Base-by-base conservation (phyloP, 37 sponge, comb jelly and placozoan genomes). In the Axinella damicornis region DNA sequence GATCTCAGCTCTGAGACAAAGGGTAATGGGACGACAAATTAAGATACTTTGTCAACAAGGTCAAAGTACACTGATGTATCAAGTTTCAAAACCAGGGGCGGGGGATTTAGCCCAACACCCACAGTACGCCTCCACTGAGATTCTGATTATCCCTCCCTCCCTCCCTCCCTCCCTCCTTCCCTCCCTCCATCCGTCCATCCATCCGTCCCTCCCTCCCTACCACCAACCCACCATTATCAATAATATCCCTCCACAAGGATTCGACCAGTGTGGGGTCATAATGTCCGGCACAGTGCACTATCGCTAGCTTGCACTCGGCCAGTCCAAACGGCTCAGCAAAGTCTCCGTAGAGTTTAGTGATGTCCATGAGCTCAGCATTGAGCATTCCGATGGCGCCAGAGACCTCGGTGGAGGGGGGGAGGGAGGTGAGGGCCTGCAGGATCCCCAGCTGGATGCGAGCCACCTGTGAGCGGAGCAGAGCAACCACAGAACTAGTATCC, bases 271-370 rank as follows among this genome's bases (percentile, higher is more conserved):
- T 83, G 0, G 89, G 85, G 77, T 98, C 95, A 55, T 98, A 82
- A 71, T 98, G 97, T 0, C 95, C 95, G 41, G 97, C 97, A 88
- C 97, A 92, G 85, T 98, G 97, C 21, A 98, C 73, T 25, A 98
- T 98, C 18, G 97, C 82, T 59, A 98, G 71, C 69, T 96, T 92
- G 86, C 99, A 94, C 77, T 98, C 99, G 0, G 95, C 82, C 71
- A 98, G 85, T 17, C 83, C 89, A 81, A 96, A 96, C 53, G 87
- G 79, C 41, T 94, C 95, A n/a, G 97, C 99, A 86, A 84, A 98
- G 33, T 98, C 93, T 60, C 89, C 92, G 57, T 96, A 96, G 67
- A 96, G 82, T 56, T 83, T 92, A n/a, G 90, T 84, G 52, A 95
- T 89, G 80, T 97, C 97, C 87, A 92, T 84, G 21, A 97, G 85